Evolutionary conservation across 2,888 invertebrate genomes (phyloP).

Genomic region (Yponomeuta malinellus): DNA sequence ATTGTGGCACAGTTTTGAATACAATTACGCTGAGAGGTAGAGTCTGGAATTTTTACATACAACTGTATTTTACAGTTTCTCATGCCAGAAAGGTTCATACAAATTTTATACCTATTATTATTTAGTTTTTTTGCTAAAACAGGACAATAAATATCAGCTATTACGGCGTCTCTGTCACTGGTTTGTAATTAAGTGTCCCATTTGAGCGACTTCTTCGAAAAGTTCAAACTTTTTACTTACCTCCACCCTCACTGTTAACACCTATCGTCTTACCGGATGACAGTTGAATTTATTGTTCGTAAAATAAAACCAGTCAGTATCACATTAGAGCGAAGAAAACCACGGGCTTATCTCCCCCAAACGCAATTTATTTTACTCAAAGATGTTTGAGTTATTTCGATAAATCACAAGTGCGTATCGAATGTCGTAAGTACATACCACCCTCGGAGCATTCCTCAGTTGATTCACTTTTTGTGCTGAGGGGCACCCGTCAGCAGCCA

Average conservation of each 20-base stretch:
- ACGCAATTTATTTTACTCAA: conserved; percentile 59
- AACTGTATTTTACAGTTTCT: no score
- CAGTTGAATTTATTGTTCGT: conserved; percentile 61
- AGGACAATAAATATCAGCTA: no score
- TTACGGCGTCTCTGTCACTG: neutral
- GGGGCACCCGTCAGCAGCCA: conserved; percentile 31
- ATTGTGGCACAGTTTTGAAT: no score
- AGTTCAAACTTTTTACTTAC: neutral
- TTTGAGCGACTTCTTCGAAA: neutral
- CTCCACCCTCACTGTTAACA: conserved; percentile 46
- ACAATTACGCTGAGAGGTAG: no score
- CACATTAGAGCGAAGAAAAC: conserved; percentile 31
- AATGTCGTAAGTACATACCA: conserved; percentile 61
- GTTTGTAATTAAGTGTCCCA: neutral
- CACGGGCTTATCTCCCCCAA: conserved; percentile 64
- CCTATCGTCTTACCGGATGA: conserved; percentile 59
- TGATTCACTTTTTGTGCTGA: conserved; percentile 8
- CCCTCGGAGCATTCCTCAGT: conserved; percentile 23
- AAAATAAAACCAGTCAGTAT: conserved; percentile 48
- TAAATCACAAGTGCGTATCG: conserved; percentile 71
- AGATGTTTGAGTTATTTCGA: conserved; percentile 66
- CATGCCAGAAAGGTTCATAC: no score
- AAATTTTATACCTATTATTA: no score
- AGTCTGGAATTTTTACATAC: no score
- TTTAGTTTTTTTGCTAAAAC: no score